These are phyloP conservation scores for Parapristionchus giblindavisi DNA, from an alignment of 2,888 invertebrate species.

Conservation along the genomic window DNA sequence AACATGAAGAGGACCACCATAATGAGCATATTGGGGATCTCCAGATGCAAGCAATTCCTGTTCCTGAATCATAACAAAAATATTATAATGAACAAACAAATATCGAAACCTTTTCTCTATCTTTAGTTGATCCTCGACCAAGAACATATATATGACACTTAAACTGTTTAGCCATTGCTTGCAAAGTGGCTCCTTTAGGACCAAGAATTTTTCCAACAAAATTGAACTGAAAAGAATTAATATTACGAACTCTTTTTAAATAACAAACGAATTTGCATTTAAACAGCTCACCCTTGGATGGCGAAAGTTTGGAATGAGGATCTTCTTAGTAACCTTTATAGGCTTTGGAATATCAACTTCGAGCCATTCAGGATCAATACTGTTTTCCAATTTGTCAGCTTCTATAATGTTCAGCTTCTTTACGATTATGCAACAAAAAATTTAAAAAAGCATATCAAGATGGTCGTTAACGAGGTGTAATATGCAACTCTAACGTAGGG, in stretches of 20 bases:
- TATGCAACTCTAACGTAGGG: not conserved
- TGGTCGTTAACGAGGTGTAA: not conserved
- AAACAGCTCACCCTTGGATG: slow-evolving; percentile 59
- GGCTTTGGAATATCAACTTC: slow-evolving; percentile 69
- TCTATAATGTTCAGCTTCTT: slow-evolving; percentile 49
- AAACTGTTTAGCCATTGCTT: slow-evolving; percentile 64
- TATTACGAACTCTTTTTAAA: slow-evolving; percentile 2
- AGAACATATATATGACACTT: slow-evolving; percentile 69
- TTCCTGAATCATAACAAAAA: slow-evolving; percentile 48
- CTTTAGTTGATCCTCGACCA: slow-evolving; percentile 68
- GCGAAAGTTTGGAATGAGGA: slow-evolving; percentile 67
- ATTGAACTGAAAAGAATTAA: slow-evolving; percentile 62
- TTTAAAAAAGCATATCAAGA: not conserved
- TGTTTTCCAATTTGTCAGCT: slow-evolving; percentile 62
- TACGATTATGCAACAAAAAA: not conserved
- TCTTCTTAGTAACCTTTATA: slow-evolving; percentile 67
- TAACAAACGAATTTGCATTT: slow-evolving; percentile 4
- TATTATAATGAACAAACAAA: not conserved
- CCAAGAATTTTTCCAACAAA: slow-evolving; percentile 70
- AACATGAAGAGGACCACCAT: slow-evolving; percentile 69
- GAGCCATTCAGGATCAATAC: slow-evolving; percentile 69
- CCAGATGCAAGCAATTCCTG: slow-evolving; percentile 65
- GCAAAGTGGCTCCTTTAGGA: slow-evolving; percentile 68
- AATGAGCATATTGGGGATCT: slow-evolving; percentile 69
- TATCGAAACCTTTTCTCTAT: slow-evolving; percentile 59